Evolutionary conservation across 2,888 invertebrate genomes (phyloP).

Genomic region (Exephanes ischioxanthus): DNA sequence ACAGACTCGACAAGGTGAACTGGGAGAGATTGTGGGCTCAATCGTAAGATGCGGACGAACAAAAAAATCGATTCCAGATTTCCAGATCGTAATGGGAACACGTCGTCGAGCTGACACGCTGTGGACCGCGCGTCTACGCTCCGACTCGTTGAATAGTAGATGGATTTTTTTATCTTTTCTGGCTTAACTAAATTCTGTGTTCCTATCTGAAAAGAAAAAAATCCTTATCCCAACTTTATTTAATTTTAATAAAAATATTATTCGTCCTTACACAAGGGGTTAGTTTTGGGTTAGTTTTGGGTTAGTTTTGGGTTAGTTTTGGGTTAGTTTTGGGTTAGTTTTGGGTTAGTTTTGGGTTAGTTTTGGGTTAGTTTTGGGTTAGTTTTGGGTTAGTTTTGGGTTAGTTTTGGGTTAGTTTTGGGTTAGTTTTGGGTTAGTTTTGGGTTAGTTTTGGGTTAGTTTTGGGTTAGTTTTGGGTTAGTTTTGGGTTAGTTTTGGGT

Average conservation of each 20-base stretch:
- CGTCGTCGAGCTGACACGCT: background rate
- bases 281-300: too few relatives aligned
- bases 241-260: background rate
- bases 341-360: too few relatives aligned
- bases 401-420: too few relatives aligned
- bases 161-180: background rate
- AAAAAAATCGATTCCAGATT: conserved; percentile 11
- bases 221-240: background rate
- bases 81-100: conserved; percentile 12
- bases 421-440: too few relatives aligned
- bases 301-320: too few relatives aligned
- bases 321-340: too few relatives aligned
- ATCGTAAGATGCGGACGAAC: background rate
- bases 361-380: too few relatives aligned
- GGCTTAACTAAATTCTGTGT: background rate
- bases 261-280: too few relatives aligned
- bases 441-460: too few relatives aligned
- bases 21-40: background rate
- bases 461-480: too few relatives aligned
- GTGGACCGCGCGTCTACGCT: background rate
- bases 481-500: too few relatives aligned
- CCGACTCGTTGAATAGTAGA: background rate
- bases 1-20: background rate
- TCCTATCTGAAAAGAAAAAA: background rate
- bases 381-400: too few relatives aligned